Conservation (phyloP, 2,888 invertebrate genomes). For the Drosophila mimica region DNA sequence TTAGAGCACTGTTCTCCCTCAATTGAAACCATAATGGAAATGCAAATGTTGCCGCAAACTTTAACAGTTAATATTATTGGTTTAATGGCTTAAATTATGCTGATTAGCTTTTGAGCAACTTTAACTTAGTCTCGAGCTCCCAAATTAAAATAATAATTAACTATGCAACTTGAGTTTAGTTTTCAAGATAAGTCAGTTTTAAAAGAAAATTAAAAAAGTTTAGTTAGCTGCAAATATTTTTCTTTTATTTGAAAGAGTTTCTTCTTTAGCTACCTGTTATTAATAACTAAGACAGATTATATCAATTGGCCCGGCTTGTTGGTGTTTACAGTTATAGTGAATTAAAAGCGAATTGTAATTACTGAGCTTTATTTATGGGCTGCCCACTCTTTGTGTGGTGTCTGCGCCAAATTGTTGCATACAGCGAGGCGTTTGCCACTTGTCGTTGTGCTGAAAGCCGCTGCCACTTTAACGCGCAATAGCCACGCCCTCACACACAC, state of each 20-base stretch:
- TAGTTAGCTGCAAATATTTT: too few relatives aligned
- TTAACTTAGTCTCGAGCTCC: rapidly evolving
- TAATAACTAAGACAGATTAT: neutral
- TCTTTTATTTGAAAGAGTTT: too few relatives aligned
- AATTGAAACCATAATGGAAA: neutral
- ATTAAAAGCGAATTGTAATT: slow-evolving; percentile 66
- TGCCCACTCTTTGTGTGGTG: neutral
- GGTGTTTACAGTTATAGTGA: slow-evolving; percentile 29
- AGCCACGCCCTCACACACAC: slow-evolving; percentile 36
- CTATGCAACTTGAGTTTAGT: neutral
- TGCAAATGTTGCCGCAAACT: neutral
- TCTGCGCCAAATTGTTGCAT: slow-evolving; percentile 71
- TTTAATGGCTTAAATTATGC: neutral
- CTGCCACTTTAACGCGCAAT: slow-evolving; percentile 67
- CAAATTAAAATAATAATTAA: neutral
- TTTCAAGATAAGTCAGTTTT: neutral
- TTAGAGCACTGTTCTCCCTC: neutral
- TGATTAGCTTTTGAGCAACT: neutral
- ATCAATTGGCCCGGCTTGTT: slow-evolving; percentile 28
- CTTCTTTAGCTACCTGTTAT: neutral
- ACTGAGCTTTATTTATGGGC: slow-evolving; percentile 11
- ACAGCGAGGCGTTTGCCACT: slow-evolving; percentile 49
- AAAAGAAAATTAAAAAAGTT: neutral
- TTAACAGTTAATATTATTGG: neutral
- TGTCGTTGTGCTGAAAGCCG: slow-evolving; percentile 45